Conservation (phyloP, 2,888 invertebrate species). For the Dryobota labecula region DNA sequence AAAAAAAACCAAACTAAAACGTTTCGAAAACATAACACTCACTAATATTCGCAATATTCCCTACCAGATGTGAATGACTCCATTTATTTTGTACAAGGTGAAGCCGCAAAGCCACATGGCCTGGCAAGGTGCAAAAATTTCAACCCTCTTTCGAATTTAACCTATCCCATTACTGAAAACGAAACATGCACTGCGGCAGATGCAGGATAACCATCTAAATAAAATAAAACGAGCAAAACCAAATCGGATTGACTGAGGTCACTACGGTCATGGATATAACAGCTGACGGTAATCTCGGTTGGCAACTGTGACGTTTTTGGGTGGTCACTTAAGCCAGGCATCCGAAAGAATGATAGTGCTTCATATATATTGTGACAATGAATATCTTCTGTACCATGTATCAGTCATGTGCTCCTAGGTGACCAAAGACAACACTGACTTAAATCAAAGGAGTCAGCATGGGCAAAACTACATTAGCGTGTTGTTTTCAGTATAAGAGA, state of each 20-base stretch:
- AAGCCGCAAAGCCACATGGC: constrained; percentile 46
- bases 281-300: constrained; percentile 6
- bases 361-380: neutral
- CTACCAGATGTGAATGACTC: constrained; percentile 34
- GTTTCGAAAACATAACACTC: neutral
- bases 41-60: constrained; percentile 16
- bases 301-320: neutral
- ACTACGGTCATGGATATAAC: neutral
- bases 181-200: constrained; percentile 37
- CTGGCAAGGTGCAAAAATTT: constrained; percentile 55
- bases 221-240: constrained; percentile 32
- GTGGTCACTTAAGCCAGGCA: too few relatives aligned
- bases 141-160: constrained; percentile 40
- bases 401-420: neutral
- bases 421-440: neutral
- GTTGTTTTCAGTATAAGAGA: neutral
- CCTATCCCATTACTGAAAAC: constrained; percentile 42
- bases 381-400: neutral
- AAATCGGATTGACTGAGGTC: constrained; percentile 34
- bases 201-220: constrained; percentile 42
- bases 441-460: neutral
- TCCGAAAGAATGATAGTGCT: neutral
- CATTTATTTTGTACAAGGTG: constrained; percentile 47
- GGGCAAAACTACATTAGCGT: neutral
- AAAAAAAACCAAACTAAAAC: neutral